Evolutionary conservation across 2,113 vertebrate species (phyloP).

Genomic region (Campylomormyrus tamandua): DNA sequence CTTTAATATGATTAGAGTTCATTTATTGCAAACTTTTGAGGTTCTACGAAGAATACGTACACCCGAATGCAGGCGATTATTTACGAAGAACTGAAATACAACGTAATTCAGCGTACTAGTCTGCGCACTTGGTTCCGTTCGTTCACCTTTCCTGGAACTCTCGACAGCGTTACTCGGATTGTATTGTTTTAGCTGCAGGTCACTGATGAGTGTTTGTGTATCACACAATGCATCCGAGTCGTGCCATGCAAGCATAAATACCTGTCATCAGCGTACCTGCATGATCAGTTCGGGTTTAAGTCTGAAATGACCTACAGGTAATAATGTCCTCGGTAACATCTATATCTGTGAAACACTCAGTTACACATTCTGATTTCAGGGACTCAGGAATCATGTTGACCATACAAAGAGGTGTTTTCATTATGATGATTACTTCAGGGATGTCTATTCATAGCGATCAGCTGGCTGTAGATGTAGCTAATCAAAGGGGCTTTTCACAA

Average conservation of each 20-base stretch:
- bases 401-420: neutral
- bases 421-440: neutral
- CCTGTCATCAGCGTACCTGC: neutral
- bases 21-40: neutral
- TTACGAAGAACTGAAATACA: neutral
- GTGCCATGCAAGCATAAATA: neutral
- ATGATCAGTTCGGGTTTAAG: neutral
- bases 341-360: neutral
- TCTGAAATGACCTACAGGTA: neutral
- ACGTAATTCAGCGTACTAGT: neutral
- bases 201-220: neutral
- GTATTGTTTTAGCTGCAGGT: neutral
- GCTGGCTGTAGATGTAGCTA: neutral
- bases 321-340: neutral
- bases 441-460: neutral
- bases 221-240: neutral
- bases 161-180: neutral
- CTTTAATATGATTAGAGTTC: neutral
- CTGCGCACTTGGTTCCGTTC: neutral
- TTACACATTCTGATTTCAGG: neutral
- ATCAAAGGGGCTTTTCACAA: neutral
- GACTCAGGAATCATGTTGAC: neutral
- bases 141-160: neutral
- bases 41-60: neutral
- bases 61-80: neutral